A percentile compares a stretch with the other conserved stretches of the same genome.
These are phyloP conservation scores for Tinamus guttatus DNA, from an alignment of 2,113 vertebrate genomes.

Conservation along the genomic window DNA sequence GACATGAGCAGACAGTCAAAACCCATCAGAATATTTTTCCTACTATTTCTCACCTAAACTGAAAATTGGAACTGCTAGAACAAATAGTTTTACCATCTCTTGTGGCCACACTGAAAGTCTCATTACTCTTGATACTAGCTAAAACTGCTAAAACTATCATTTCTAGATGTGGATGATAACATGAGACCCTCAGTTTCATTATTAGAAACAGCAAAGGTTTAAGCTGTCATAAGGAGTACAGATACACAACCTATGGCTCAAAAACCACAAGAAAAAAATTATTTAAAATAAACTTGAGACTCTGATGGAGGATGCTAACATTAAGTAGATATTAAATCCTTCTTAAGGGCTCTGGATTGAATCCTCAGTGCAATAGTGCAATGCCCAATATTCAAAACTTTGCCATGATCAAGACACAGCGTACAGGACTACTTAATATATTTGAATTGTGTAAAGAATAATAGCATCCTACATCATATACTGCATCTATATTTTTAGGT, in stretches of 20 bases:
- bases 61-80: conserved; percentile 36
- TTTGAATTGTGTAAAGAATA: background rate
- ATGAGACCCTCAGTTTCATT: conserved; percentile 13
- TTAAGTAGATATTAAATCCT: conserved; percentile 8
- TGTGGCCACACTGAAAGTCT: conserved; percentile 26
- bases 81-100: conserved; percentile 31
- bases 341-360: background rate
- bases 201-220: conserved; percentile 36
- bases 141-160: conserved; percentile 20
- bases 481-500: background rate
- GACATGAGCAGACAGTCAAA: conserved; percentile 26
- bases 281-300: conserved; percentile 14
- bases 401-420: background rate
- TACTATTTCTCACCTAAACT: conserved; percentile 17
- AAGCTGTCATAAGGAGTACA: background rate
- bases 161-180: conserved; percentile 4
- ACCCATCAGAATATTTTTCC: conserved; percentile 36
- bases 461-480: background rate
- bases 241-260: background rate
- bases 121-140: conserved; percentile 37
- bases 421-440: background rate
- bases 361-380: background rate
- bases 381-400: background rate
- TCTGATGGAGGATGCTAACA: conserved; percentile 36
- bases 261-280: background rate